These are phyloP conservation scores for Nineta flava DNA, from an alignment of 2,888 invertebrate species.

Conservation along the genomic window DNA sequence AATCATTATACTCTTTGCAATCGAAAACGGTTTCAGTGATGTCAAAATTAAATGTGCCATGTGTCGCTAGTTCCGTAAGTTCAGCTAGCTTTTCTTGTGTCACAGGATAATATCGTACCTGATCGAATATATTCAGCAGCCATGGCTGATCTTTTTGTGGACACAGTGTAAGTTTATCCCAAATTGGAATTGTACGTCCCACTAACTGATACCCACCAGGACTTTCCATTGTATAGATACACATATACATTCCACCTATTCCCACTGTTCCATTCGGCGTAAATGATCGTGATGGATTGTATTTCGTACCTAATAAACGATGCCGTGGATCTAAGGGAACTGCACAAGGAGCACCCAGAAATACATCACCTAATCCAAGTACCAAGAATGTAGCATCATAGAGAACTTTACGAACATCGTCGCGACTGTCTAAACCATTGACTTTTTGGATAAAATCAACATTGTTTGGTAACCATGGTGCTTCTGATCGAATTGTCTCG, in stretches of 20 bases:
- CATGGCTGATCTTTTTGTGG: not conserved
- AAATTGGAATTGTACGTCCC: not conserved
- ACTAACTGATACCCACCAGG: constrained; percentile 1
- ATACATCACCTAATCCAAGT: constrained; percentile 1
- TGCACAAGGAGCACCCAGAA: constrained; percentile 1
- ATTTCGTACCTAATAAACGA: not conserved
- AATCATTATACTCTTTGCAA: not conserved
- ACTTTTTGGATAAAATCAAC: not conserved
- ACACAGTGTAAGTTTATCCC: not conserved
- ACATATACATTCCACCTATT: constrained; percentile 2
- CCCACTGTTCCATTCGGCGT: constrained; percentile 2
- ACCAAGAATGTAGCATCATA: not conserved
- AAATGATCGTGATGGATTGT: not conserved
- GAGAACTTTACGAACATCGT: not conserved
- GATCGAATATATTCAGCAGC: not conserved
- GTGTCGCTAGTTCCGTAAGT: not conserved
- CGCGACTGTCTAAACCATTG: not conserved
- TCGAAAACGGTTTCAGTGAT: not conserved
- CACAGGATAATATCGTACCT: not conserved
- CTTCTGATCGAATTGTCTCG: constrained; percentile 1
- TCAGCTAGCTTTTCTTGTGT: not conserved
- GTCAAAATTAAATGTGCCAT: not conserved
- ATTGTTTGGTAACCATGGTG: constrained; percentile 2
- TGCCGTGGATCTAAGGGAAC: constrained; percentile 1
- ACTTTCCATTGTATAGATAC: constrained; percentile 2